A percentile compares a stretch with the other conserved stretches of the same genome.
Conservation (phyloP, 1,140 invertebrate genomes). For the Myzus persicae region DNA sequence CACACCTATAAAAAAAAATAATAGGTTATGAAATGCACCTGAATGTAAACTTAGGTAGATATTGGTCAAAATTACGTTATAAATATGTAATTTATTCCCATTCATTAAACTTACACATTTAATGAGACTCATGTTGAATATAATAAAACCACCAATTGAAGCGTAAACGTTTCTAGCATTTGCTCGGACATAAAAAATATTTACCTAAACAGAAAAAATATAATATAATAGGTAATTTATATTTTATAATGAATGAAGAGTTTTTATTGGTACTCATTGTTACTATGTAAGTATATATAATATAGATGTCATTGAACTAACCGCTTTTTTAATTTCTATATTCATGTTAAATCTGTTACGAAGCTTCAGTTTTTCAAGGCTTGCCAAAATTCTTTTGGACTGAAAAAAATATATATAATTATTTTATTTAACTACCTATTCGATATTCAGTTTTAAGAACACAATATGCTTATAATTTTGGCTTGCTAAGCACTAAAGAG, state of each 20-base stretch:
- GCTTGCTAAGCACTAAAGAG: too few species aligned
- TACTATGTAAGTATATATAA: too few species aligned
- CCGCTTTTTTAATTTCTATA: constrained; percentile 19
- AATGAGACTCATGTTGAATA: constrained; percentile 32
- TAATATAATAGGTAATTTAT: background rate
- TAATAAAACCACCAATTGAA: constrained; percentile 27
- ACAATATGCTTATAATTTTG: background rate
- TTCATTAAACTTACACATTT: background rate
- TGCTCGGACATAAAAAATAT: constrained; percentile 17
- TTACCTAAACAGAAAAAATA: background rate
- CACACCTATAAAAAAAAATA: constrained; percentile 18
- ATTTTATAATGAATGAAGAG: background rate
- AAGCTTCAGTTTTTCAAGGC: constrained; percentile 17
- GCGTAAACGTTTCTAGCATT: background rate
- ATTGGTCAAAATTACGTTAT: background rate
- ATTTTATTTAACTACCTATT: background rate
- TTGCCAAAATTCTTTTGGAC: constrained; percentile 10
- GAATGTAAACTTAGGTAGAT: background rate
- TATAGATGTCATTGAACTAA: background rate
- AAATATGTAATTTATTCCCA: background rate
- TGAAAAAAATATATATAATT: background rate
- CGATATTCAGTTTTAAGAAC: background rate
- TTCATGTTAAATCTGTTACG: background rate
- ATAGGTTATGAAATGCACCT: background rate
- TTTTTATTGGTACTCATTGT: too few species aligned